Evolutionary conservation across 1,140 invertebrate species (phyloP), one percentile per base, ranked within the genome.

Genomic region (Leguminivora glycinivorella): DNA sequence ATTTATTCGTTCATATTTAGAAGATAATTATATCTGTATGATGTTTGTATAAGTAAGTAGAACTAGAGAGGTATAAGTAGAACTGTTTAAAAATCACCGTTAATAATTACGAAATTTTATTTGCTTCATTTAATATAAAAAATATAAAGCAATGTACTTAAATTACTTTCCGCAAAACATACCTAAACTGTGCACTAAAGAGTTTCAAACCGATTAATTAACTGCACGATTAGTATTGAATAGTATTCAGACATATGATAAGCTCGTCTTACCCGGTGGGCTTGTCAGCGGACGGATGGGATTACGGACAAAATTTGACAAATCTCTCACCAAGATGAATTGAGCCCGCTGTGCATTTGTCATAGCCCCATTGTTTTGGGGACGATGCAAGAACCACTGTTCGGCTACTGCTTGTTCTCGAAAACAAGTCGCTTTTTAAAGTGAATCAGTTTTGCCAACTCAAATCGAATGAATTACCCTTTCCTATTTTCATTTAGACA

Each of bases 241-340:
- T 31, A 14, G 25, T 58, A 58, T 58, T 25, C 56, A 58, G 17
- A 31, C 25, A 63, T 63, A n/a, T 26, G 58, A 63, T 63, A 63
- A 63, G 25, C 29, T 25, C 56, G n/a, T 58, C 56, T 26, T 25
- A 29, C 58, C 58, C 58, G 58, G 58, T 34, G 58, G 58, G 58
- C 58, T 29, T 63, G 58, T 63, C 58, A 34, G n/a, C 58, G 22
- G n/a, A 26, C 58, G 19, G 58, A 63, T 63, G 58, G 58, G 58
- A 63, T 63, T 63, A 63, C 76, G 68, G 77, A 79, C 75, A 79
- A 77, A 70, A 70, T 75, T 79, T 83, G 79, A 81, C 77, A 81
- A 83, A 81, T 79, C 70, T 73, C 68, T 56, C 40, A 69, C 73
- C 70, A 31, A 40, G 69, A 47, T 78, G 79, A 79, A 83, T 79